These are phyloP conservation scores for Epistrophella euchroma DNA, from an alignment of 2,888 invertebrate genomes.

Conservation along the genomic window DNA sequence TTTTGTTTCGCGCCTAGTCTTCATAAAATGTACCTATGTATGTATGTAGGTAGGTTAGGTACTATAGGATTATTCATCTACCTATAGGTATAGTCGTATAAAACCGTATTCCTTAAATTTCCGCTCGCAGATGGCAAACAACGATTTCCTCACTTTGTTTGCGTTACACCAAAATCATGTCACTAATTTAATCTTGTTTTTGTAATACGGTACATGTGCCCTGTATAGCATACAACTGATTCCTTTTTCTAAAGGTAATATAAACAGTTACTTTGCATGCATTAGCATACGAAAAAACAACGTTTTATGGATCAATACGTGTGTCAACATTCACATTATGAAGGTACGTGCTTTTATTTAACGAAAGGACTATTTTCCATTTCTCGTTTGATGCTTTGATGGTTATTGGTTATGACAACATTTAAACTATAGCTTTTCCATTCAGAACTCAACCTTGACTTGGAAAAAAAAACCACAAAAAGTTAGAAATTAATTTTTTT, in stretches of 20 bases:
- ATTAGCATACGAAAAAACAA: constrained; percentile 23
- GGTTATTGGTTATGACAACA: constrained; percentile 27
- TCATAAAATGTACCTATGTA: too few relatives aligned
- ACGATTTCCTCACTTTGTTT: neutral
- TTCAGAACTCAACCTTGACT: neutral
- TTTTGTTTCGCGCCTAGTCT: too few relatives aligned
- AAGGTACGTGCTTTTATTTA: constrained; percentile 19
- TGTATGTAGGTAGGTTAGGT: too few relatives aligned
- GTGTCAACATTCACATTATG: constrained; percentile 15
- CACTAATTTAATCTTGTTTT: constrained; percentile 16
- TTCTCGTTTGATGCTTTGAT: constrained; percentile 16
- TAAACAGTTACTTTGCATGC: constrained; percentile 25
- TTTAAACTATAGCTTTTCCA: constrained; percentile 6
- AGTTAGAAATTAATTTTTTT: neutral
- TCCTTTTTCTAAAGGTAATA: neutral
- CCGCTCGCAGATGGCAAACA: neutral
- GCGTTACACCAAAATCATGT: constrained; percentile 14
- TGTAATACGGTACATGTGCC: neutral
- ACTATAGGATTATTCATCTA: too few relatives aligned
- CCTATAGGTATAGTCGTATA: too few relatives aligned
- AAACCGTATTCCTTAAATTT: too few relatives aligned
- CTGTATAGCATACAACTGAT: constrained; percentile 3
- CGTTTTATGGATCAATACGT: constrained; percentile 26
- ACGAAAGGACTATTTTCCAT: neutral
- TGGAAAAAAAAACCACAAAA: neutral